These are phyloP conservation scores for Lophotis ruficrista DNA, from an alignment of 2,113 vertebrate genomes.

Conservation along the genomic window DNA sequence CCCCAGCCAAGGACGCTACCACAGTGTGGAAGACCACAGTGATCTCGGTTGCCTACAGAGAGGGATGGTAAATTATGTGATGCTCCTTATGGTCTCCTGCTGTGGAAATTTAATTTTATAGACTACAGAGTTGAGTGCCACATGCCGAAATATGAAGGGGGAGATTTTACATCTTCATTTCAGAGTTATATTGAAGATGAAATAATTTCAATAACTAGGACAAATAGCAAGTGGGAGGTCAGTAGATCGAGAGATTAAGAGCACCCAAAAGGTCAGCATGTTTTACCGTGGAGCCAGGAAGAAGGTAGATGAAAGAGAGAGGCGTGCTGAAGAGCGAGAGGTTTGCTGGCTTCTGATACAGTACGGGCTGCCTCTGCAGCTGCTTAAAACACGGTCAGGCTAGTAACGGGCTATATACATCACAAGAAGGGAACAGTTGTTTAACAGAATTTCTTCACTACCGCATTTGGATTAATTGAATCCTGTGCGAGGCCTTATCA, in stretches of 20 bases:
- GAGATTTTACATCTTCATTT: not conserved
- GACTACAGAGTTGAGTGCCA: not conserved
- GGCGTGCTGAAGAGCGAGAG: accelerated
- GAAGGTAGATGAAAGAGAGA: not conserved
- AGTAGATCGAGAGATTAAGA: not conserved
- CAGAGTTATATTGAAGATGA: not conserved
- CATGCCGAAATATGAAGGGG: not conserved
- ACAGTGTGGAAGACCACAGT: not conserved
- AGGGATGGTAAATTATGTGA: not conserved
- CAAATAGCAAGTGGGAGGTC: not conserved
- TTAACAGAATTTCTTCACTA: conserved; percentile 39
- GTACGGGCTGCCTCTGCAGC: not conserved
- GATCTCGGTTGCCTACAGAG: not conserved
- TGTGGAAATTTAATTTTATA: not conserved
- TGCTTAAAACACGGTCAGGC: not conserved
- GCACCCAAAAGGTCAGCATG: not conserved
- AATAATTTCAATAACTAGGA: not conserved
- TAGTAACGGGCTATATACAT: not conserved
- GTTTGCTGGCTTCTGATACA: not conserved
- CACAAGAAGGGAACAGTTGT: conserved; percentile 4
- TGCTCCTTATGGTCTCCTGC: not conserved
- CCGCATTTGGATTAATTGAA: conserved; percentile 66
- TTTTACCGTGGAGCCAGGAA: not conserved
- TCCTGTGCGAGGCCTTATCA: conserved; percentile 64
- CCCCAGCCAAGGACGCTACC: not conserved